A percentile compares a stretch with the other conserved stretches of the same genome.
These are phyloP conservation scores for Halcyon senegalensis DNA, from an alignment of 2,113 vertebrate genomes.

Conservation along the genomic window DNA sequence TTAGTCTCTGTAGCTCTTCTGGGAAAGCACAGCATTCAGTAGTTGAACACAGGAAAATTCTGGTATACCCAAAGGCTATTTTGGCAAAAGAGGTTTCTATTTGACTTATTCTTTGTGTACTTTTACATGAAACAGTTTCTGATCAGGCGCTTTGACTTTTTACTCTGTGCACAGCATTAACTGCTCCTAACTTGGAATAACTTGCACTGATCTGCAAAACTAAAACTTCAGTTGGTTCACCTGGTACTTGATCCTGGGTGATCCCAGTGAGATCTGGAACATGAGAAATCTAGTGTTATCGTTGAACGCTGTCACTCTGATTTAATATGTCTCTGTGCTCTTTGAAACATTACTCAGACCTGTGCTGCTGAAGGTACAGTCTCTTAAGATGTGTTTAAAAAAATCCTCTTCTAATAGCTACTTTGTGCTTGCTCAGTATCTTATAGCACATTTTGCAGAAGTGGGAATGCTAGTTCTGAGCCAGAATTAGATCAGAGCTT, in stretches of 20 bases:
- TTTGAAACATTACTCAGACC: background rate
- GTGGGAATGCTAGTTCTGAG: background rate
- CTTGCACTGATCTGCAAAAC: background rate
- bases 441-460: background rate
- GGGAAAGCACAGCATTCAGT: background rate
- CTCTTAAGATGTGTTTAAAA: background rate
- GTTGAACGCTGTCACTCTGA: background rate
- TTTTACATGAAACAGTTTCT: background rate
- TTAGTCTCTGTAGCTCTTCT: background rate
- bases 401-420: background rate
- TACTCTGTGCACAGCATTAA: background rate
- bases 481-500: constrained; percentile 21
- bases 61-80: background rate
- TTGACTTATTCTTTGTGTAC: background rate
- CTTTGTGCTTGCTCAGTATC: background rate
- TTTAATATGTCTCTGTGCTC: background rate
- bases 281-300: background rate
- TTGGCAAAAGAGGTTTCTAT: background rate
- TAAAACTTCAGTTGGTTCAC: background rate
- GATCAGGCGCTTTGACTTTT: background rate
- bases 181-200: background rate
- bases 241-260: background rate
- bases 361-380: background rate
- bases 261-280: background rate
- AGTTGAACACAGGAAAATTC: background rate